These are phyloP conservation scores for Periparus ater DNA, from an alignment of 2,797 vertebrate species.

Conservation along the genomic window DNA sequence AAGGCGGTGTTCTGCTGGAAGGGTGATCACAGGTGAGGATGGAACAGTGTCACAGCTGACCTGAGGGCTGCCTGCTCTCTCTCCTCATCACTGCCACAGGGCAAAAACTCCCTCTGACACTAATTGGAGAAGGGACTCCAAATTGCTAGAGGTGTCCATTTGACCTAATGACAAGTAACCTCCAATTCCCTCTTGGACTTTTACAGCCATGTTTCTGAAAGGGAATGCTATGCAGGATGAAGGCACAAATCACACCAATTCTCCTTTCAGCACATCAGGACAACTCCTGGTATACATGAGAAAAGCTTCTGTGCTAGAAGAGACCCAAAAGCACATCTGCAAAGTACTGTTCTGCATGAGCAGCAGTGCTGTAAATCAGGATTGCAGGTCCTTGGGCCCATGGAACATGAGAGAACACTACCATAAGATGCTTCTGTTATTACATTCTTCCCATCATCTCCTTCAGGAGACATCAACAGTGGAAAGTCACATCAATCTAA, in stretches of 20 bases:
- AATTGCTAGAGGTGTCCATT: background rate
- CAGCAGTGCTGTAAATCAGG: background rate
- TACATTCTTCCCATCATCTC: background rate
- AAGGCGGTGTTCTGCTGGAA: background rate
- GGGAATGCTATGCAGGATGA: background rate
- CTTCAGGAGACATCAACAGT: background rate
- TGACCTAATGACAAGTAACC: background rate
- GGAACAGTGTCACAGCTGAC: background rate
- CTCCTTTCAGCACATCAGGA: background rate
- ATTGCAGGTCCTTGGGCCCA: background rate
- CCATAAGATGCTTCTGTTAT: background rate
- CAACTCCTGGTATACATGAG: background rate
- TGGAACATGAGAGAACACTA: background rate
- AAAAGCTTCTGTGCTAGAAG: background rate
- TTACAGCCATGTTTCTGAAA: fast-evolving
- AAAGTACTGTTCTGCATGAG: background rate
- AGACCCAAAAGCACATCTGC: background rate
- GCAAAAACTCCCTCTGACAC: background rate
- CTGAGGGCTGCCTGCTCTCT: background rate
- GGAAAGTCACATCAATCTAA: background rate
- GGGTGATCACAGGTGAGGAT: background rate
- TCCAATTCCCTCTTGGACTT: background rate
- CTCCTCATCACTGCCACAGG: background rate
- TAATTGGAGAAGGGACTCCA: background rate
- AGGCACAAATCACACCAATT: background rate